Conservation (phyloP, 2,888 invertebrate genomes). For the Pharmacophagus antenor region DNA sequence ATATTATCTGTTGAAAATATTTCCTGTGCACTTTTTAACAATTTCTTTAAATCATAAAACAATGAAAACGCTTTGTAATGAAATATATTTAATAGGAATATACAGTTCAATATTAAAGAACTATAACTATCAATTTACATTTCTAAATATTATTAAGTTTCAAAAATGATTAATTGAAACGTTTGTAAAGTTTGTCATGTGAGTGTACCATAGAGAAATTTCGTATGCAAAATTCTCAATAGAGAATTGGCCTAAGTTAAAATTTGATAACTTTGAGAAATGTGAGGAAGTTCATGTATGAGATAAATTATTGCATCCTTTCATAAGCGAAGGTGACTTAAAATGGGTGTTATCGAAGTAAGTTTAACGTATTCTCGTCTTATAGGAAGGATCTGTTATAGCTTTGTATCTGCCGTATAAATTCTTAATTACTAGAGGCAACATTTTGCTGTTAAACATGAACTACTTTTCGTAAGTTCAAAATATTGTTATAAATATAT, state of each 20-base stretch:
- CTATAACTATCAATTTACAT: too few species aligned
- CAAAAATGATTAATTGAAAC: constrained; percentile 19
- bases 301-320: constrained; percentile 25
- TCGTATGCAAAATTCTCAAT: constrained; percentile 19
- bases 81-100: not conserved
- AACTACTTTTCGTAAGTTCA: too few species aligned
- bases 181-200: constrained; percentile 20
- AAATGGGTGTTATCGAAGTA: constrained; percentile 6
- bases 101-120: too few species aligned
- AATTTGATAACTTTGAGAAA: constrained; percentile 28
- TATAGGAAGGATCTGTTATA: not conserved
- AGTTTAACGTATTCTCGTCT: not conserved
- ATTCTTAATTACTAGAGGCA: too few species aligned
- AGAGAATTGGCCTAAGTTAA: constrained; percentile 15
- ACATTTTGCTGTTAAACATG: too few species aligned
- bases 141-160: constrained; percentile 18
- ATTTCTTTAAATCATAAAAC: too few species aligned
- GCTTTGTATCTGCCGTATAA: too few species aligned
- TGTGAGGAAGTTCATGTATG: constrained; percentile 10
- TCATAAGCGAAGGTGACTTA: constrained; percentile 2
- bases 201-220: constrained; percentile 22
- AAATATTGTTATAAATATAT: too few species aligned
- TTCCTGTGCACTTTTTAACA: too few species aligned
- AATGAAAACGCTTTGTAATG: too few species aligned
- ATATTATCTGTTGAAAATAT: too few species aligned